phyloP scores from a whole-genome alignment of 1,140 invertebrate species.

The Eriocheir sinensis region DNA sequence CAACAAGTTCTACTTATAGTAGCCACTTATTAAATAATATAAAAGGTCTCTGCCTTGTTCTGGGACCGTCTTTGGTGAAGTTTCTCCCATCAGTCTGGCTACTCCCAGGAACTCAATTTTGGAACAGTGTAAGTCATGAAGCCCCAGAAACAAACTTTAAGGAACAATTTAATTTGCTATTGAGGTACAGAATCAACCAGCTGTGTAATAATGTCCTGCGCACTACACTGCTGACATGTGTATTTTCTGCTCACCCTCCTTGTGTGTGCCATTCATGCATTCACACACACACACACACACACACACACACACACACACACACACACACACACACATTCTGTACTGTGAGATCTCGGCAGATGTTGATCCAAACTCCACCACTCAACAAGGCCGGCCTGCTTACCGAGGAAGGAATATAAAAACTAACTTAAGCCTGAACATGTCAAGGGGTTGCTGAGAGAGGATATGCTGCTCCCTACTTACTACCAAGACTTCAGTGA shows the following conservation, averaged over 20 bases:
- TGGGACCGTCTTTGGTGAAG: not conserved
- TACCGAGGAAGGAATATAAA: not conserved
- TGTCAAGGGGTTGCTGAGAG: not conserved
- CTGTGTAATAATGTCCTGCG: not conserved
- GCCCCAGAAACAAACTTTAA: not conserved
- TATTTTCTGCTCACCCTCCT: no score
- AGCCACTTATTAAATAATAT: not conserved
- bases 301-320: not conserved
- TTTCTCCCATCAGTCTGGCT: no score
- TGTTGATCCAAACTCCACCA: not conserved
- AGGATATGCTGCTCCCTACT: not conserved
- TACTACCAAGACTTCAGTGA: constrained; percentile 52
- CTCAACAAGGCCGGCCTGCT: not conserved
- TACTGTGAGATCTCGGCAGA: not conserved
- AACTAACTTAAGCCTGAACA: not conserved
- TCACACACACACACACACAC: not conserved
- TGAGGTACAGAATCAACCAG: not conserved
- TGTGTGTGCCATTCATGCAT: not conserved
- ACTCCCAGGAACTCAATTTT: no score
- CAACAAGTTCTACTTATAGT: not conserved
- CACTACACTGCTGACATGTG: no score
- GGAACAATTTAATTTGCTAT: not conserved
- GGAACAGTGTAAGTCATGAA: no score
- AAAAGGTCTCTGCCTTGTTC: not conserved
- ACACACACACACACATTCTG: not conserved